Percentiles rank a stretch among this genome's conserved stretches.
Conservation (phyloP, 2,113 vertebrate species). For the Campylorhamphus procurvoides region DNA sequence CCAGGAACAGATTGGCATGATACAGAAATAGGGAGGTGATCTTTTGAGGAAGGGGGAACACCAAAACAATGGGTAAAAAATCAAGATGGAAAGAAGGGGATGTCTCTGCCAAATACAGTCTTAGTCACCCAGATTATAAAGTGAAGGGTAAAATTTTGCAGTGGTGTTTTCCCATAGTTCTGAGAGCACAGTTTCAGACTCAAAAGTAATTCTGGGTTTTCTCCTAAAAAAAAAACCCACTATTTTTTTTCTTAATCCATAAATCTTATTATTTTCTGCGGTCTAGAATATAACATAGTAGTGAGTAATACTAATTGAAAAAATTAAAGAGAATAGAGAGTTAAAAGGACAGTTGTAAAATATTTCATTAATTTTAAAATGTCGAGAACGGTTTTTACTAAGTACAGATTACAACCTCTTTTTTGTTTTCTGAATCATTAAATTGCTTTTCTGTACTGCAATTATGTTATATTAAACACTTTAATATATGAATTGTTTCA, state of each 20-base stretch:
- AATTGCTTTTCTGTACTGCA: background rate
- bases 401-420: background rate
- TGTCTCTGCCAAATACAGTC: background rate
- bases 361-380: background rate
- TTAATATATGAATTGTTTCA: background rate
- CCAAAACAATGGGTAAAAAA: background rate
- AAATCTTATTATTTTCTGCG: background rate
- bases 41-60: background rate
- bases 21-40: background rate
- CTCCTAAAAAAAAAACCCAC: background rate
- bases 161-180: background rate
- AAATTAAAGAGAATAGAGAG: background rate
- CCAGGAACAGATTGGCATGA: background rate
- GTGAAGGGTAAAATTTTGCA: background rate
- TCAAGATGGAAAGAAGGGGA: background rate
- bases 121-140: background rate
- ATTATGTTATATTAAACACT: background rate
- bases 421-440: background rate
- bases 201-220: background rate
- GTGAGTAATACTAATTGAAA: background rate
- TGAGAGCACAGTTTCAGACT: background rate
- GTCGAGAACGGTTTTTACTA: background rate
- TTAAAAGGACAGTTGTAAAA: background rate
- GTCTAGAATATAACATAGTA: background rate
- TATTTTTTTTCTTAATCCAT: background rate